These are phyloP conservation scores for Cheilosia urbana DNA, from an alignment of 2,888 invertebrate species.

Conservation along the genomic window DNA sequence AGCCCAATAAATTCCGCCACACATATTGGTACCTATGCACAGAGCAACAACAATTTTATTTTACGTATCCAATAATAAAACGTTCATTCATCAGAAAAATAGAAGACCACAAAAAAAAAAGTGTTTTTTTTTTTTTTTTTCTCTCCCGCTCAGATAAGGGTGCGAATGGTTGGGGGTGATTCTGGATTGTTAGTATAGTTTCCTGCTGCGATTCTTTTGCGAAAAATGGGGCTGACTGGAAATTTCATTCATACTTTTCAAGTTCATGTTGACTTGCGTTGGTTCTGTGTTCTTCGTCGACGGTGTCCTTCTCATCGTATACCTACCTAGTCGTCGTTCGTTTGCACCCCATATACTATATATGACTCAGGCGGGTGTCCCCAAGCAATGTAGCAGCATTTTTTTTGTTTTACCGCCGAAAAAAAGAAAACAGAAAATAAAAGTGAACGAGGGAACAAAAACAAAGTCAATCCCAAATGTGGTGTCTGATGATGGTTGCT, in stretches of 20 bases:
- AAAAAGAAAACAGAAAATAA: conserved; percentile 28
- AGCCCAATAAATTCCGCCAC: conserved; percentile 55
- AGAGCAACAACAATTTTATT: conserved; percentile 43
- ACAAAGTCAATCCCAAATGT: conserved; percentile 70
- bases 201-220: conserved; percentile 46
- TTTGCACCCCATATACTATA: conserved; percentile 43
- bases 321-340: conserved; percentile 35
- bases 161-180: conserved; percentile 30
- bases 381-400: conserved; percentile 12
- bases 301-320: conserved; percentile 19
- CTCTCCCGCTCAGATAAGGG: conserved; percentile 62
- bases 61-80: conserved; percentile 73
- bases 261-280: conserved; percentile 71
- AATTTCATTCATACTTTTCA: conserved; percentile 75
- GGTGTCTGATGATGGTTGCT: conserved; percentile 71
- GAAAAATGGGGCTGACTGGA: conserved; percentile 66
- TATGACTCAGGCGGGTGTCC: conserved; percentile 43
- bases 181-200: conserved; percentile 68
- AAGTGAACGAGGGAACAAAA: conserved; percentile 35
- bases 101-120: conserved; percentile 43
- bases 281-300: conserved; percentile 37
- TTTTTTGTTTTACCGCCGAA: conserved; percentile 53
- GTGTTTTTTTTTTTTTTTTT: conserved; percentile 57
- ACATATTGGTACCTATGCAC: conserved; percentile 19
- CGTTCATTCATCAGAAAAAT: conserved; percentile 73